These are phyloP conservation scores for Epsilonema sp. DNA, from an alignment of 2,888 invertebrate genomes.

Conservation along the genomic window DNA sequence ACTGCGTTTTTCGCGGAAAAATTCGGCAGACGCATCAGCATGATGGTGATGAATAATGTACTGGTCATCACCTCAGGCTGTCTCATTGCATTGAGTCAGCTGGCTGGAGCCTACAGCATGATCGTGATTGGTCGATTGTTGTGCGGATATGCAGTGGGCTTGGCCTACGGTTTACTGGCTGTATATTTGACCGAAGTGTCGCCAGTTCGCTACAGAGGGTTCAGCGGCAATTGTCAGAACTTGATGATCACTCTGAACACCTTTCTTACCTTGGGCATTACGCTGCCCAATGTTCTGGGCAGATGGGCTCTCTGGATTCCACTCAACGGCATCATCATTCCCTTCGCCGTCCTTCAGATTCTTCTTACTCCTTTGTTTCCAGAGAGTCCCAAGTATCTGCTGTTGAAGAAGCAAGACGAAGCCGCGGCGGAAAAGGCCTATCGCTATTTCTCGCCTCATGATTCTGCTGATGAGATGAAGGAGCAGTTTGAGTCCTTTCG, in stretches of 20 bases:
- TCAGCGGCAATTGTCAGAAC: neutral
- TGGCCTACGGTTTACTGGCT: slow-evolving; percentile 3
- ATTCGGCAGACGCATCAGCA: slow-evolving; percentile 2
- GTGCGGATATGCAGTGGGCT: neutral
- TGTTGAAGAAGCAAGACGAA: neutral
- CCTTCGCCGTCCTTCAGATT: slow-evolving; percentile 3
- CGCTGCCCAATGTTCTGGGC: neutral
- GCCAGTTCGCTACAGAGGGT: neutral
- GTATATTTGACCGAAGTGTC: slow-evolving; percentile 5
- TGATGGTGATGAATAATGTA: slow-evolving; percentile 1
- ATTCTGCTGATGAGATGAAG: too few species aligned
- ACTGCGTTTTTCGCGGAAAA: neutral
- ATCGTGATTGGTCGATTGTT: slow-evolving; percentile 3
- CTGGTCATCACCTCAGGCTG: neutral
- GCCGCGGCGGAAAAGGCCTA: neutral
- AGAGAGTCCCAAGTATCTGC: slow-evolving; percentile 7
- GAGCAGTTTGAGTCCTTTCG: too few species aligned
- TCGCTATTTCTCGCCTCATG: too few species aligned
- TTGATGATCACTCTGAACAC: slow-evolving; percentile 7
- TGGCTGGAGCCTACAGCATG: too few species aligned
- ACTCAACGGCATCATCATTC: neutral
- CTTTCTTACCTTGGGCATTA: neutral
- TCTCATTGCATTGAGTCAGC: neutral
- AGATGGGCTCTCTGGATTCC: neutral
- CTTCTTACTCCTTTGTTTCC: slow-evolving; percentile 5